Evolutionary conservation across 2,888 invertebrate species (phyloP), one percentile per base, ranked within the genome.

Genomic region (Nomada lathburiana): DNA sequence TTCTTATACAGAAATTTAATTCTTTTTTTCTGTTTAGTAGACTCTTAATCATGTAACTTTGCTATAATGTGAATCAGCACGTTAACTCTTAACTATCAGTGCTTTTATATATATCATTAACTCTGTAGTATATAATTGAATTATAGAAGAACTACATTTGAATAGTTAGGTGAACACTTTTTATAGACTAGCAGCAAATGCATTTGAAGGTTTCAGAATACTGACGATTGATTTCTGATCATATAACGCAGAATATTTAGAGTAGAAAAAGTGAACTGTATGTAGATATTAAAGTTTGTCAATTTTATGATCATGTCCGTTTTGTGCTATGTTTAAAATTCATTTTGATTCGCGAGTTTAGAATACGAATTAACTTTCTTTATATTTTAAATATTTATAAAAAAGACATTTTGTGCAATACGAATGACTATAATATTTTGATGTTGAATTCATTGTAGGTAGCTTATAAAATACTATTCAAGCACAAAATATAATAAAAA

Each of bases 161-260:
- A 83, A 83, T 85, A 79, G 76, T 72, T 86, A 76, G 50, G 80
- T 88, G 88, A 88, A 88, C 87, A 88, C 87, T 78, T 86, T 88
- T 87, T 79, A 79, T 72, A 84, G 88, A 88, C 88, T 88, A 88
- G 88, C 83, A 83, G 74, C 69, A 81, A 82, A 88, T 86, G 80
- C 81, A 75, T 82, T 82, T 53, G 65, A 72, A 77, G 79, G 76
- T 76, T 69, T 84, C 62, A 72, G 76, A 88, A 86, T 86, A 88
- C 71, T 84, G 78, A 76, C 70, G 52, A 75, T 69, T 77, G 59
- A 44, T 76, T 65, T 23, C 64, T 82, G 80, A 80, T 84, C 57
- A 62, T 60, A 44, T 76, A 63, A 82, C 55, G n/a, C n/a, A 73
- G 69, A 69, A 76, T 83, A 83, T 85, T 69, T 79, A 82, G 80